A percentile compares a stretch with the other conserved stretches of the same genome.
Evolutionary conservation across 1,140 invertebrate species (phyloP).

Genomic region (Penaeus vannamei): DNA sequence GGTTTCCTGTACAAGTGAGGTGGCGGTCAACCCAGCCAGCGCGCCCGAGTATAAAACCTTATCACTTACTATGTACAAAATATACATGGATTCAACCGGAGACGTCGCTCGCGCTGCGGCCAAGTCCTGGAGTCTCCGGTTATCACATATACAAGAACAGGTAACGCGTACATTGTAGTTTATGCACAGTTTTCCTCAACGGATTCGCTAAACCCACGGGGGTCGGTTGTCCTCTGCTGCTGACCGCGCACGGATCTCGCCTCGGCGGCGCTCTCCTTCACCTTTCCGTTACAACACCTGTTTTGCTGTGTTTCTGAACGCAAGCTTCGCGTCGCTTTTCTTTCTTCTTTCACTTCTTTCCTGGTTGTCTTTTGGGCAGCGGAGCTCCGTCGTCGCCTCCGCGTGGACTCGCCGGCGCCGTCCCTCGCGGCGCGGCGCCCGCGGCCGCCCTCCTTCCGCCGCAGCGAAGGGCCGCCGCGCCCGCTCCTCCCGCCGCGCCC

Average conservation of each 20-base stretch:
- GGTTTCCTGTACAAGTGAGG: slow-evolving; percentile 59
- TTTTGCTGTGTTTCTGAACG: slow-evolving; percentile 50
- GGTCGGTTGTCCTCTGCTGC: too few relatives aligned
- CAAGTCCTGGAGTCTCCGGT: slow-evolving; percentile 31
- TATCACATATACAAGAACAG: slow-evolving; percentile 58
- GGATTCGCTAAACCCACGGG: too few relatives aligned
- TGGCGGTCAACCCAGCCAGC: slow-evolving; percentile 43
- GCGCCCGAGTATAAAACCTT: slow-evolving; percentile 59
- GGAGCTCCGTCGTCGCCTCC: not conserved
- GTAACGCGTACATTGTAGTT: slow-evolving; percentile 37
- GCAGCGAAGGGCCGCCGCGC: too few relatives aligned
- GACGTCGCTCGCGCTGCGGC: not conserved
- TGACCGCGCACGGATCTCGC: too few relatives aligned
- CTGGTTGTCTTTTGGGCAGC: slow-evolving; percentile 47
- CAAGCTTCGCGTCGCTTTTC: slow-evolving; percentile 25
- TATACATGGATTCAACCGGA: slow-evolving; percentile 48
- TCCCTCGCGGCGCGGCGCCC: too few relatives aligned
- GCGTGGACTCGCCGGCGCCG: too few relatives aligned
- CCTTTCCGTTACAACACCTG: slow-evolving; percentile 24
- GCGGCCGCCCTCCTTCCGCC: too few relatives aligned
- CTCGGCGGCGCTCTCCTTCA: not conserved
- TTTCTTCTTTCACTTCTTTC: too few relatives aligned
- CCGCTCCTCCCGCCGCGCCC: too few relatives aligned
- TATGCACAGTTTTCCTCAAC: not conserved
- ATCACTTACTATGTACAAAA: slow-evolving; percentile 59